phyloP scores from a whole-genome alignment of 2,888 invertebrate species.

The Nesidiocoris tenuis region DNA sequence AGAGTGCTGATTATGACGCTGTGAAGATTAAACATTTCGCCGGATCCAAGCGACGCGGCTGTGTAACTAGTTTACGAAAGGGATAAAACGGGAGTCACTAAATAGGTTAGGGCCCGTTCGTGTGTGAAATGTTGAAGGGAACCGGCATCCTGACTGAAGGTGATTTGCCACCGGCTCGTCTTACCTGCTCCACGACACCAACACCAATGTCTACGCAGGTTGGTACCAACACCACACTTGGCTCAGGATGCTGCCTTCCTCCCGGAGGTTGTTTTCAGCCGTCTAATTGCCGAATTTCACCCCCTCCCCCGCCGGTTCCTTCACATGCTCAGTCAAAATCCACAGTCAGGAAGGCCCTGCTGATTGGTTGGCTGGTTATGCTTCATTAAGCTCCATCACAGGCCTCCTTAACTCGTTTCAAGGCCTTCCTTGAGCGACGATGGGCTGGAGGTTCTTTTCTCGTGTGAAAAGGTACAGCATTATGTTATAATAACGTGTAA shows the following conservation, averaged over 20 bases:
- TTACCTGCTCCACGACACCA: neutral
- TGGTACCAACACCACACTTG: neutral
- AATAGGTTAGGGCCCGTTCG: conserved; percentile 41
- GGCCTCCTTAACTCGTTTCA: neutral
- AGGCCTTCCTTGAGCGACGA: neutral
- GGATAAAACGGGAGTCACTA: conserved; percentile 40
- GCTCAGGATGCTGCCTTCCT: neutral
- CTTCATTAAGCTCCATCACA: neutral
- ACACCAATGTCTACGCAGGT: too few relatives aligned
- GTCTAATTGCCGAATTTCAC: conserved; percentile 36
- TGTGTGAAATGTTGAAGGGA: conserved; percentile 40
- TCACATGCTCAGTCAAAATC: neutral
- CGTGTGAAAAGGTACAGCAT: too few relatives aligned
- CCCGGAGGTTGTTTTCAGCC: conserved; percentile 38
- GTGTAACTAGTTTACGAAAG: conserved; percentile 40
- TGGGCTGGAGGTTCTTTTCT: too few relatives aligned
- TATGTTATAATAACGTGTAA: too few relatives aligned
- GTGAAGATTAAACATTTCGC: conserved; percentile 41
- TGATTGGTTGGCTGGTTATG: neutral
- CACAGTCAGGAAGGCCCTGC: neutral
- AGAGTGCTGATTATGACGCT: conserved; percentile 40
- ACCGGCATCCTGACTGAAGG: neutral
- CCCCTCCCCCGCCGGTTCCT: neutral
- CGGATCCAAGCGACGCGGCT: conserved; percentile 28
- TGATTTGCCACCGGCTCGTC: conserved; percentile 35